phyloP scores from a whole-genome alignment of 2,113 vertebrate genomes.

The Petaurus breviceps region DNA sequence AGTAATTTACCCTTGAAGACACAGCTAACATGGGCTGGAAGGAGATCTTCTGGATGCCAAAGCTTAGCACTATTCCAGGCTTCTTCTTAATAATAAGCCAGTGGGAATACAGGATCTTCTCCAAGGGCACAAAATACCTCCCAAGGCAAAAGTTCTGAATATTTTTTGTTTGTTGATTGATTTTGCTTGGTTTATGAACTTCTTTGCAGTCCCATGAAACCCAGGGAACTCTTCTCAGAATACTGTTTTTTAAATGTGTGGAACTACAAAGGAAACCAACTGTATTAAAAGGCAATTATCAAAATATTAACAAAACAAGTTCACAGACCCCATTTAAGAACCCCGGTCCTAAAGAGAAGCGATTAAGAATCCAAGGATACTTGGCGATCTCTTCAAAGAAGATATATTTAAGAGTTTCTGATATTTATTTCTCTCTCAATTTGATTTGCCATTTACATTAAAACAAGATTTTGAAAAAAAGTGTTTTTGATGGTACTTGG shows the following conservation, averaged over 20 bases:
- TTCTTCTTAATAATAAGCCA: neutral
- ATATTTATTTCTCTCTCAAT: slow-evolving; percentile 73
- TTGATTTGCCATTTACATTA: slow-evolving; percentile 76
- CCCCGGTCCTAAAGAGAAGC: neutral
- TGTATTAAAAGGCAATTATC: neutral
- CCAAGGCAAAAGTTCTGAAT: neutral
- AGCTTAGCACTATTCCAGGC: neutral
- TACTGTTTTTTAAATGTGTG: neutral
- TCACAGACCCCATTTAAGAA: neutral
- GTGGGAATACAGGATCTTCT: neutral
- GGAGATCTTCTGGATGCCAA: neutral
- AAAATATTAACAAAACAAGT: neutral
- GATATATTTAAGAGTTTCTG: neutral
- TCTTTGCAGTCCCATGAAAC: neutral
- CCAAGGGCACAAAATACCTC: neutral
- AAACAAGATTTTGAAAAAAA: slow-evolving; percentile 67
- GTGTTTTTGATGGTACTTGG: slow-evolving; percentile 76
- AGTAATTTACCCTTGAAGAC: neutral
- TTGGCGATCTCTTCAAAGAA: neutral
- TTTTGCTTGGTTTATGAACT: neutral
- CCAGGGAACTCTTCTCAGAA: neutral
- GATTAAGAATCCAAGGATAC: neutral
- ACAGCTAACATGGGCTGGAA: neutral
- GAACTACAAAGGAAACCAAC: neutral
- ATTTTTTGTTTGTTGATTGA: neutral